A percentile compares a stretch with the other conserved stretches of the same genome.
phyloP scores from a whole-genome alignment of 2,113 vertebrate species.

The Microcebus tavaratra region DNA sequence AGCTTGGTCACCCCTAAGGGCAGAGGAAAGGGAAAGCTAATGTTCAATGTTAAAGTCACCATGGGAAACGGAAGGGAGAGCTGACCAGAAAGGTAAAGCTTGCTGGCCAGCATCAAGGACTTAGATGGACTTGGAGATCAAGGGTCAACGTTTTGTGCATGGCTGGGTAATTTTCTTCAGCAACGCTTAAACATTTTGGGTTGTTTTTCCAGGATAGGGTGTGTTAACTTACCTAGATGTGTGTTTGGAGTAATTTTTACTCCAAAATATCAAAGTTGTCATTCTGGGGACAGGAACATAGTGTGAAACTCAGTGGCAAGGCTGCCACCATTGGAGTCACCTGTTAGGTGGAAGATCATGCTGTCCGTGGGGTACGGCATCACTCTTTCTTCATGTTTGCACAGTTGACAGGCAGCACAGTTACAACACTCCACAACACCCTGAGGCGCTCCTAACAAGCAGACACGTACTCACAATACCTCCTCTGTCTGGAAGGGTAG shows the following conservation, averaged over 20 bases:
- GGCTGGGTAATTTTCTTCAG: background rate
- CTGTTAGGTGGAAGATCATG: background rate
- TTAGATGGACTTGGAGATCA: background rate
- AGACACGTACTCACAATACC: background rate
- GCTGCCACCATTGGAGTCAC: background rate
- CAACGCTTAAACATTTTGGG: background rate
- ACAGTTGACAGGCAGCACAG: background rate
- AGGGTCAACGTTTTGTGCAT: background rate
- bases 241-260: background rate
- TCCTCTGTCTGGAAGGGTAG: background rate
- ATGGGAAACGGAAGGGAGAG: background rate
- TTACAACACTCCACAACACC: background rate
- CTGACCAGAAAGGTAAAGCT: background rate
- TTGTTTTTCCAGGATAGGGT: background rate
- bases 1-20: background rate
- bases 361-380: background rate
- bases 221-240: background rate
- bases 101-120: background rate
- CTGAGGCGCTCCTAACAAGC: background rate
- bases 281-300: background rate
- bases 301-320: background rate
- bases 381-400: background rate
- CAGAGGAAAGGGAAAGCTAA: background rate
- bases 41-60: background rate
- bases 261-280: background rate